Conservation (phyloP, 2,113 vertebrate species). For the Empidonax traillii region DNA sequence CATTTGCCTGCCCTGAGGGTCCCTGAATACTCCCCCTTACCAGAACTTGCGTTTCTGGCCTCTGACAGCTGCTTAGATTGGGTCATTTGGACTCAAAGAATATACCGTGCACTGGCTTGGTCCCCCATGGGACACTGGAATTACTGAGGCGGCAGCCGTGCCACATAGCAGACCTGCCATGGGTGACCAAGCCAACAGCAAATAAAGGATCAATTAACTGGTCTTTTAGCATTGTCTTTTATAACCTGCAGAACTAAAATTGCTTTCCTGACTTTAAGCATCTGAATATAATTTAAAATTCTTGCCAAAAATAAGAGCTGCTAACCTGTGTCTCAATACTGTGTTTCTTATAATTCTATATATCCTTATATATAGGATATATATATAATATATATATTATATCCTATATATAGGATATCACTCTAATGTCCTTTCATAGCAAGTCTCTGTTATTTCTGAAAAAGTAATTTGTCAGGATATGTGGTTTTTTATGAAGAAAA, state of each 20-base stretch:
- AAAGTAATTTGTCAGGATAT: neutral
- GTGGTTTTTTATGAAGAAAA: neutral
- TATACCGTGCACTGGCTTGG: neutral
- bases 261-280: neutral
- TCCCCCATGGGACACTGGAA: neutral
- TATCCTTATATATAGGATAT: no score
- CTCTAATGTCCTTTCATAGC: neutral
- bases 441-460: neutral
- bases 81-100: neutral
- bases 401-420: no score
- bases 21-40: neutral
- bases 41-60: neutral
- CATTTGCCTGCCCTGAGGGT: neutral
- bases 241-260: neutral
- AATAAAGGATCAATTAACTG: neutral
- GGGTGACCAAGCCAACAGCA: neutral
- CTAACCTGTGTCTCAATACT: neutral
- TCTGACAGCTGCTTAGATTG: neutral
- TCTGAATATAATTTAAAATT: neutral
- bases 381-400: no score
- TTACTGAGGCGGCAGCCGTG: neutral
- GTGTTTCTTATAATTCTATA: neutral
- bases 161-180: neutral
- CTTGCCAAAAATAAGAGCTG: neutral
- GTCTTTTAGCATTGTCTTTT: neutral